These are phyloP conservation scores for Sphaeramia orbicularis DNA, from an alignment of 2,797 vertebrate genomes.

Conservation along the genomic window DNA sequence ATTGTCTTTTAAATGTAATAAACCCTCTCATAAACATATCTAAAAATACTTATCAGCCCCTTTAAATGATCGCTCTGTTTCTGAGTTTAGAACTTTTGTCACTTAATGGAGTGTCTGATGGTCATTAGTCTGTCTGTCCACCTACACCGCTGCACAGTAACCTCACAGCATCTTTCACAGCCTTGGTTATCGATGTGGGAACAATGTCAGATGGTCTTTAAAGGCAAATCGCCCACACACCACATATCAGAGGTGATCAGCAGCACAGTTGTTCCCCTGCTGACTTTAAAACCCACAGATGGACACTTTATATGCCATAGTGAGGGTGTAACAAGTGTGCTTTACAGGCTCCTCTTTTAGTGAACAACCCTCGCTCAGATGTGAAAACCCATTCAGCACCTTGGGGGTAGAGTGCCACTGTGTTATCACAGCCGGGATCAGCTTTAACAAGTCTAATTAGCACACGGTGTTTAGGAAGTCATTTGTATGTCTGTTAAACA, in stretches of 20 bases:
- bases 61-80: too few species aligned
- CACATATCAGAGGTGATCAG: slow-evolving; percentile 29
- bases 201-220: slow-evolving; percentile 20
- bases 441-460: slow-evolving; percentile 76
- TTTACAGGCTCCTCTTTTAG: slow-evolving; percentile 51
- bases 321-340: slow-evolving; percentile 47
- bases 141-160: not conserved
- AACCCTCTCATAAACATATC: too few species aligned
- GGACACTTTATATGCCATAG: slow-evolving; percentile 42
- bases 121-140: not conserved
- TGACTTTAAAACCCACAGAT: slow-evolving; percentile 51
- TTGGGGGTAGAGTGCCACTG: slow-evolving; percentile 39
- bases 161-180: not conserved
- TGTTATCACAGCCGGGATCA: slow-evolving; percentile 70
- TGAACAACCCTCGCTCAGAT: slow-evolving; percentile 45
- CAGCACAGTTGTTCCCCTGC: slow-evolving; percentile 19
- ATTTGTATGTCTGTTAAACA: slow-evolving; percentile 59
- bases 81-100: too few species aligned
- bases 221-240: slow-evolving; percentile 24
- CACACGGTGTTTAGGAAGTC: slow-evolving; percentile 47
- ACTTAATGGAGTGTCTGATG: too few species aligned
- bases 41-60: too few species aligned
- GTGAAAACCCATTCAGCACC: slow-evolving; percentile 59
- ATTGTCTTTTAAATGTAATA: too few species aligned
- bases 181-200: not conserved